phyloP scores from a whole-genome alignment of 2,888 invertebrate species.

The Drosophila nigricruria region DNA sequence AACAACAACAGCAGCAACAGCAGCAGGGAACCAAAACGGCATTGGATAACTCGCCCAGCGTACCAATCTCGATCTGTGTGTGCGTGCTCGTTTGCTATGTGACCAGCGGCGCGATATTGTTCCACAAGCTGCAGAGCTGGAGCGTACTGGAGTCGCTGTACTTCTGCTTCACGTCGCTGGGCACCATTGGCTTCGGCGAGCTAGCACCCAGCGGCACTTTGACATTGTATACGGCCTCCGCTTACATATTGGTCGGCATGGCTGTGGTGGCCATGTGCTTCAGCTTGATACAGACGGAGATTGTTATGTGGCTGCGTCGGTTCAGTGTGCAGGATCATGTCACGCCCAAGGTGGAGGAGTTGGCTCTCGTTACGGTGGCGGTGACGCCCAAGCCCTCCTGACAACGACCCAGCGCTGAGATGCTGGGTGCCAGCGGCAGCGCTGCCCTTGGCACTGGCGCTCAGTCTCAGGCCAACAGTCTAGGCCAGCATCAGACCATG shows the following conservation, averaged over 20 bases:
- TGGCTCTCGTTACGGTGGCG: constrained; percentile 86
- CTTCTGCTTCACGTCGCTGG: constrained; percentile 92
- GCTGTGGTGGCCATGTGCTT: constrained; percentile 95
- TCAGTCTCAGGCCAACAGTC: constrained; percentile 52
- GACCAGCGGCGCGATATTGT: constrained; percentile 94
- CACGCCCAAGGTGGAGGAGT: constrained; percentile 86
- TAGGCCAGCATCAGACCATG: constrained; percentile 84
- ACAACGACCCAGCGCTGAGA: constrained; percentile 86
- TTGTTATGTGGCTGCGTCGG: constrained; percentile 86
- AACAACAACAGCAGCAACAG: constrained; percentile 36
- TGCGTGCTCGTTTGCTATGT: constrained; percentile 94
- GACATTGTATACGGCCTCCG: constrained; percentile 91
- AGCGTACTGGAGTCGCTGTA: constrained; percentile 94
- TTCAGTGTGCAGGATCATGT: constrained; percentile 85
- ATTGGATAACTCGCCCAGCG: constrained; percentile 82
- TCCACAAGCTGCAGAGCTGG: constrained; percentile 96
- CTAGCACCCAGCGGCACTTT: constrained; percentile 89
- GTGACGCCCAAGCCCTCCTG: constrained; percentile 88
- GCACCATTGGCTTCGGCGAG: constrained; percentile 94
- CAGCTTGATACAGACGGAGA: constrained; percentile 93
- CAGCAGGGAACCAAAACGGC: constrained; percentile 30
- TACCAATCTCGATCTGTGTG: constrained; percentile 95
- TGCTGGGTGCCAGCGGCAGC: constrained; percentile 76
- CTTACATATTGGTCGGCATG: constrained; percentile 93
- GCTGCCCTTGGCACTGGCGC: constrained; percentile 21